These are phyloP conservation scores for Leptopilina boulardi DNA, from an alignment of 1,140 invertebrate genomes.

Conservation along the genomic window DNA sequence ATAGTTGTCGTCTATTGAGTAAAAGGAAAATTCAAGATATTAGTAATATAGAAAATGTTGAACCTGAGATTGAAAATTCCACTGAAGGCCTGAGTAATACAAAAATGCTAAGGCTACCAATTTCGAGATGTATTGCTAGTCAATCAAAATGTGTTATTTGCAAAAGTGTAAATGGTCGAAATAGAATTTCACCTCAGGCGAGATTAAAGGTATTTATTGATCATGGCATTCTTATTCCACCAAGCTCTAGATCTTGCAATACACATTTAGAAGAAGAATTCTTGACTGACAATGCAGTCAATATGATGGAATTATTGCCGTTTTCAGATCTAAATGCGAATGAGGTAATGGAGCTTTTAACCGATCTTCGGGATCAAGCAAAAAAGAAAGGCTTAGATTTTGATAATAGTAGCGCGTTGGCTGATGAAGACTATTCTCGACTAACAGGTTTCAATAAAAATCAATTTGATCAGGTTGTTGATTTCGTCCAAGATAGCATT, in stretches of 20 bases:
- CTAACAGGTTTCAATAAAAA: neutral
- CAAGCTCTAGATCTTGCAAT: neutral
- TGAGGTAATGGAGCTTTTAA: neutral
- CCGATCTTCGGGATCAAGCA: neutral
- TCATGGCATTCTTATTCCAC: neutral
- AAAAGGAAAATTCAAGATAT: slow-evolving; percentile 1
- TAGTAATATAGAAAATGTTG: neutral
- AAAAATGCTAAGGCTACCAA: neutral
- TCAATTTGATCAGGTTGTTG: neutral
- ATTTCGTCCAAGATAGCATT: neutral
- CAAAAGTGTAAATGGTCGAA: neutral
- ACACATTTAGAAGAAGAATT: neutral
- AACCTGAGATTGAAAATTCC: neutral
- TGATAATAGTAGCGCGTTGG: neutral
- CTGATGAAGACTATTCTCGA: slow-evolving; percentile 1
- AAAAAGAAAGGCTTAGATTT: neutral
- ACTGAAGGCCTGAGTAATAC: neutral
- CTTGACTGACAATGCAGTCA: neutral
- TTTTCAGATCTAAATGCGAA: neutral
- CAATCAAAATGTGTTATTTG: slow-evolving; percentile 4
- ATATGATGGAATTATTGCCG: neutral
- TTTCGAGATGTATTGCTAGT: neutral
- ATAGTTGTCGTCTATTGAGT: neutral
- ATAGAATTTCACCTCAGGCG: neutral
- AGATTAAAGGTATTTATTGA: too few relatives aligned